Base-by-base conservation (phyloP, 2,888 invertebrate genomes). In the Drosophila niveifrons region DNA sequence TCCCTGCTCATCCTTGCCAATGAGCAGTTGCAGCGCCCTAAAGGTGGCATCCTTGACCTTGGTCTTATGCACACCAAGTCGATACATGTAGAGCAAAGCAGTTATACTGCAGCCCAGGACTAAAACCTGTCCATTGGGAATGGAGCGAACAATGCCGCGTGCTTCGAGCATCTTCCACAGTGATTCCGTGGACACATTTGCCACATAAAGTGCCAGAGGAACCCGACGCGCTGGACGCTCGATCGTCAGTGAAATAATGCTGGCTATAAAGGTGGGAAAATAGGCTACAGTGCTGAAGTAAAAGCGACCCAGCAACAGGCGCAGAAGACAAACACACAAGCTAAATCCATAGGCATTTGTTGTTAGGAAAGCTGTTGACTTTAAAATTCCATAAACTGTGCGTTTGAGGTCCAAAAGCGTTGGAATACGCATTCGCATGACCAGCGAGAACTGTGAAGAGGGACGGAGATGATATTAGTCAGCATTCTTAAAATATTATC, bases 101-200 rank as follows among this genome's bases (percentile, higher is more conserved):
- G 95, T 93, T 84, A 94, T 93, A 74, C 94, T 94, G 34, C 91
- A 79, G 31, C 94, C 94, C 91, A 96, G 95, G 66, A 96, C 94
- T 34, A 94, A 92, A 36, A 95, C 94, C 85, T 95, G 94, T 3
- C 95, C 96, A 80, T 94, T 92, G 41, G 93, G 94, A 69, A 96
- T 91, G 36, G 94, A 94, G 34, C 92, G 92, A 9, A 95, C 93
- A 75, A 94, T 92, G 52, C 95, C 94, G 68, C 96, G 93, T 64
- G 94, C 93, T 29, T 94, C 93, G 11, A 94, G 93, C 95, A 96
- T 96, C 72, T 94, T 94, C 93, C 95, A 96, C 29, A 96, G 88
- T 0, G 96, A 95, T 93, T 96, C 96, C 2, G 95, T 95, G 1
- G 96, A 96, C 93, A 97, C 94, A 93, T 97, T 97, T 43, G 96